These are phyloP conservation scores for Eulemur rufifrons DNA, from an alignment of 2,113 vertebrate species.

Conservation along the genomic window DNA sequence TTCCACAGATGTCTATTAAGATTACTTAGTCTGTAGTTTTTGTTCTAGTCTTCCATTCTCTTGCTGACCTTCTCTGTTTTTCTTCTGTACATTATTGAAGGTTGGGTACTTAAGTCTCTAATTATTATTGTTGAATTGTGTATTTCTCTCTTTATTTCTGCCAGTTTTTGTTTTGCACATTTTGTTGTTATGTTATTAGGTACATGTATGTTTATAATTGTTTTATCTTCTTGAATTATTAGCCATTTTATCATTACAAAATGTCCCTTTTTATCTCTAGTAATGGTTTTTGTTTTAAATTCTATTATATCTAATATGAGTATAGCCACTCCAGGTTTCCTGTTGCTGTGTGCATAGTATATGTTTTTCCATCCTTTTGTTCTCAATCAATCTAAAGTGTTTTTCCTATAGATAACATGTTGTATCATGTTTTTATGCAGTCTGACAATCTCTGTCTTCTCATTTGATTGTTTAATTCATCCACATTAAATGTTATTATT, in stretches of 20 bases:
- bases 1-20: neutral
- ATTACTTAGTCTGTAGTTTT: neutral
- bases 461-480: neutral
- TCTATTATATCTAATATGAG: neutral
- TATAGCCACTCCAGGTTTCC: neutral
- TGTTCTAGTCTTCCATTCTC: neutral
- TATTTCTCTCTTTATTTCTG: neutral
- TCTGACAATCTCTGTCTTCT: neutral
- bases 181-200: neutral
- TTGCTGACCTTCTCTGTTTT: neutral
- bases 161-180: neutral
- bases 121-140: neutral
- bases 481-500: neutral
- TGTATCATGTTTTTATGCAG: neutral
- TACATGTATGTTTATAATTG: neutral
- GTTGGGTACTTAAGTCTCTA: neutral
- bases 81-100: neutral
- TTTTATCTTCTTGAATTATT: neutral
- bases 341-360: neutral
- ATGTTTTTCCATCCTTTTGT: neutral
- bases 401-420: neutral
- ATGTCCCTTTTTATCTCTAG: neutral
- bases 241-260: neutral
- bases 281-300: neutral
- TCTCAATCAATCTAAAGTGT: neutral